These are phyloP conservation scores for Hydroisotoma schaefferi DNA, from an alignment of 2,888 invertebrate genomes.

Conservation along the genomic window DNA sequence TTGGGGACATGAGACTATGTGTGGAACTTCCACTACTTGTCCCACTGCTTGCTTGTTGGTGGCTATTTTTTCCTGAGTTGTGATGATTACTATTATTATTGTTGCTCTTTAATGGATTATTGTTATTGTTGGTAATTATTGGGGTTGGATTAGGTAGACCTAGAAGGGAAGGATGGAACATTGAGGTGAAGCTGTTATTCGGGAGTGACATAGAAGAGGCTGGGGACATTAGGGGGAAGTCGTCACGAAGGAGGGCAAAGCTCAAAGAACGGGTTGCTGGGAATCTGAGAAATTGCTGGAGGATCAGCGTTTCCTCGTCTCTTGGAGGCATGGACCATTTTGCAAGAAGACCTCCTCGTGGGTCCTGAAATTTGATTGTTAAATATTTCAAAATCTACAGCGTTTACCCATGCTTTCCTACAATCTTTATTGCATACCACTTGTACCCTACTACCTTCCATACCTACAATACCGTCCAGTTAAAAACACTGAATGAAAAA, in stretches of 20 bases:
- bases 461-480: too few relatives aligned
- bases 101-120: neutral
- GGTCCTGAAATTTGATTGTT: constrained; percentile 62
- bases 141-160: neutral
- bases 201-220: neutral
- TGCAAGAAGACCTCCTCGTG: constrained; percentile 75
- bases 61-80: neutral
- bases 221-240: constrained; percentile 39
- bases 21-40: neutral
- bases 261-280: constrained; percentile 80
- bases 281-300: constrained; percentile 86
- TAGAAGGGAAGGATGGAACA: constrained; percentile 5
- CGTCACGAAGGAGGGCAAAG: constrained; percentile 45
- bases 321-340: constrained; percentile 83
- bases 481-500: too few relatives aligned
- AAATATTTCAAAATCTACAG: neutral
- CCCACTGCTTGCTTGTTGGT: neutral
- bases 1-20: constrained; percentile 9
- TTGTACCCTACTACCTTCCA: too few relatives aligned
- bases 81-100: constrained; percentile 10
- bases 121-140: neutral
- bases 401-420: too few relatives aligned
- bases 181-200: constrained; percentile 1
- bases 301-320: constrained; percentile 85
- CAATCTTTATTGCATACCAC: too few relatives aligned